phyloP scores from a whole-genome alignment of 2,888 invertebrate genomes.

The Ormyrus pomaceus region DNA sequence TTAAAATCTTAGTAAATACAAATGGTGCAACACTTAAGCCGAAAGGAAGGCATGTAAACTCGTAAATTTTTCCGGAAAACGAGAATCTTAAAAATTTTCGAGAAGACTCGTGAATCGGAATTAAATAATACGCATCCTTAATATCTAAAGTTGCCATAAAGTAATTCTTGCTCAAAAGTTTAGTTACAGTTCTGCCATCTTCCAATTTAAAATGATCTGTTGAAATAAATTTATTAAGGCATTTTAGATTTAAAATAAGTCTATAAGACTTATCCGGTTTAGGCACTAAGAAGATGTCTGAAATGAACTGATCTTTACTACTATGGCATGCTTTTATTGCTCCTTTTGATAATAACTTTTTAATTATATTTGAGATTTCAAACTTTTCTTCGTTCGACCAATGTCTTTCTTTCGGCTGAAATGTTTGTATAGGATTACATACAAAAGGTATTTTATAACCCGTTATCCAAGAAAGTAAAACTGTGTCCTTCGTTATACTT shows the following conservation, averaged over 20 bases:
- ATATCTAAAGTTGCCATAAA: slow-evolving; percentile 54
- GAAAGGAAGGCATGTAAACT: slow-evolving; percentile 57
- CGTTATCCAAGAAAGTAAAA: slow-evolving; percentile 47
- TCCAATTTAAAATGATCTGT: slow-evolving; percentile 57
- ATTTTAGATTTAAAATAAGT: slow-evolving; percentile 55
- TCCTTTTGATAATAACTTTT: slow-evolving; percentile 37
- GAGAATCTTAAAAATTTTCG: slow-evolving; percentile 55
- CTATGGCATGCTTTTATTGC: slow-evolving; percentile 47
- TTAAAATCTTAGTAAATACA: too few relatives aligned
- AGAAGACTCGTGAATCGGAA: slow-evolving; percentile 35
- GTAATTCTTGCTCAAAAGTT: slow-evolving; percentile 31
- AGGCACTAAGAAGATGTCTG: slow-evolving; percentile 47
- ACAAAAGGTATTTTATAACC: slow-evolving; percentile 50
- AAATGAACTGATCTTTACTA: slow-evolving; percentile 48
- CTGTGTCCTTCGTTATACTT: slow-evolving; percentile 36
- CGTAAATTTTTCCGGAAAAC: slow-evolving; percentile 43
- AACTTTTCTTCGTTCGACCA: background rate
- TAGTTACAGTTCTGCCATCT: slow-evolving; percentile 49
- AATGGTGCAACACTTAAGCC: too few relatives aligned
- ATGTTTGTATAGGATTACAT: slow-evolving; percentile 8
- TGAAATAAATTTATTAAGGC: slow-evolving; percentile 52
- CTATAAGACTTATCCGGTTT: slow-evolving; percentile 52
- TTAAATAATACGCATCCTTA: slow-evolving; percentile 54
- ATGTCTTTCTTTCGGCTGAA: background rate
- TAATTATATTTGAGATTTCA: slow-evolving; percentile 4